Evolutionary conservation across 2,113 vertebrate species (phyloP).

Genomic region (Neopipo cinnamomea): DNA sequence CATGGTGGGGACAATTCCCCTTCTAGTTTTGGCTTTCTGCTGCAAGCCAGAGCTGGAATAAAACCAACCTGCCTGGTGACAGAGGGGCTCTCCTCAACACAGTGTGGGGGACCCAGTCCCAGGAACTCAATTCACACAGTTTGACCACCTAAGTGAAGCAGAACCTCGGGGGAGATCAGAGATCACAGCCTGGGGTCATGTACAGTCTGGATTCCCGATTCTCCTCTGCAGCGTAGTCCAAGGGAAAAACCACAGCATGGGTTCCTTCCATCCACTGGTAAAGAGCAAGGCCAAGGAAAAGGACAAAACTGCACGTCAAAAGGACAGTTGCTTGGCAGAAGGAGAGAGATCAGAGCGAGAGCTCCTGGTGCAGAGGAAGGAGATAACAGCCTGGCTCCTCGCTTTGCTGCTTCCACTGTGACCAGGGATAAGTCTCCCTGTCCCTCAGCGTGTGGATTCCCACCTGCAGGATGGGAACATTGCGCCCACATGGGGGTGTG

Average conservation of each 20-base stretch:
- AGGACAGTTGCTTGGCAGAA: neutral
- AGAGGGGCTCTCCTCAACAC: neutral
- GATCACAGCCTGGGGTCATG: neutral
- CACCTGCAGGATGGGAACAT: neutral
- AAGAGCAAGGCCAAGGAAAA: conserved; percentile 5
- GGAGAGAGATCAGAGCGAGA: neutral
- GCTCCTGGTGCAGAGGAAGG: neutral
- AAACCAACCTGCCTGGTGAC: neutral
- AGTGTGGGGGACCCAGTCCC: neutral
- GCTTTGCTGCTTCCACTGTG: neutral
- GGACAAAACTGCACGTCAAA: neutral
- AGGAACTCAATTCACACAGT: neutral
- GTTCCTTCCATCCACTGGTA: neutral
- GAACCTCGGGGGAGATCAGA: neutral
- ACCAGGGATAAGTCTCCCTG: neutral
- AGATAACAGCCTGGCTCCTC: neutral
- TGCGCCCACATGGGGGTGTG: accelerated
- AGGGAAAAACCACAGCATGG: neutral
- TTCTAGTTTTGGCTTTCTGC: neutral
- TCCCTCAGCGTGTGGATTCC: neutral
- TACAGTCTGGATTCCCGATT: neutral
- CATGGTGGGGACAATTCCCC: neutral
- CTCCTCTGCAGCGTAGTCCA: neutral
- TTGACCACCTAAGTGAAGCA: neutral
- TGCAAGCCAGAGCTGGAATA: neutral